Evolutionary conservation across 1,140 invertebrate species (phyloP), one percentile per base, ranked within the genome.

Genomic region (Zaprionus taronus): DNA sequence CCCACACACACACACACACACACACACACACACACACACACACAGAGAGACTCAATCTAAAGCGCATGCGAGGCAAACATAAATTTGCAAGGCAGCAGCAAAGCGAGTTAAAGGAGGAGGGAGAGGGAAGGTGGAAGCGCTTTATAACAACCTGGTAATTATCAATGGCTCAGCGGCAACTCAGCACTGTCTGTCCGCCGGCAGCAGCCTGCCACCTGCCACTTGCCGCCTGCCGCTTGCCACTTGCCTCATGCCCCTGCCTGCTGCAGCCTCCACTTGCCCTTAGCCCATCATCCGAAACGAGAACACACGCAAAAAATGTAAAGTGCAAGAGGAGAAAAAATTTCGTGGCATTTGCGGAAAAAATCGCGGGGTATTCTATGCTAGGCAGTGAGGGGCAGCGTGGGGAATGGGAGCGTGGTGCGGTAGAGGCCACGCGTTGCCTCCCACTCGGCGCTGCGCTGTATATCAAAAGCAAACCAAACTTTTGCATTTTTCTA

Each of bases 11-110:
- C 38, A 64, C 58, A 69, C 49, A 71, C 55, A 66, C 26, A 68
- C 60, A n/a, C 74, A 65, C 65, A 56, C 34, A 47, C 38, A 47
- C 38, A 64, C 58, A 69, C 49, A 71, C 55, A 66, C 26, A 68
- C 60, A 44, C 51, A 47, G 53, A 53, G 66, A 47, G 28, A 63
- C 31, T 57, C 28, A 36, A 22, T 34, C 49, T 14, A 58, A 76
- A 77, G 80, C 80, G 85, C 85, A 89, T 89, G 85, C 81, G 56
- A 90, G 81, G 85, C 55, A 49, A 90, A 90, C 85, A 89, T 89
- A 85, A 89, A 89, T 89, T 89, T 79, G 65, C 38, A 24, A 24
- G 38, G 12, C 17, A 47, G 31, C 20, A 61, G 41, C 28, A 9
- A 9, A 31, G 31, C 31, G 9, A 34, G 9, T 34, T 34, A 34